phyloP scores from a whole-genome alignment of 2,888 invertebrate species.

The Eristalinus aeneus region DNA sequence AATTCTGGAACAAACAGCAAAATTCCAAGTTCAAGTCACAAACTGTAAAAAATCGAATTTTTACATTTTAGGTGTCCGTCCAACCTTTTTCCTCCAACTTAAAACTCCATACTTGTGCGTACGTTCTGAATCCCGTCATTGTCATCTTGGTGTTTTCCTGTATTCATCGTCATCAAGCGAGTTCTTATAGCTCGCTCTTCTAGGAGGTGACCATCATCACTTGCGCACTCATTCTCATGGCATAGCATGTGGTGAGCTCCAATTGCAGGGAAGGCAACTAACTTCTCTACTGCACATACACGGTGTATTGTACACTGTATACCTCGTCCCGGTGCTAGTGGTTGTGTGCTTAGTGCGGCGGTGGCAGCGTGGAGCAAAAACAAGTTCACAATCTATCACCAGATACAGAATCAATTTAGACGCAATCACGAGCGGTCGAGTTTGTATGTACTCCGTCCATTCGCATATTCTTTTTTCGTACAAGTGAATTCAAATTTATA shows the following conservation, averaged over 20 bases:
- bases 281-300: neutral
- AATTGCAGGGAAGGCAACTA: conserved; percentile 44
- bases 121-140: conserved; percentile 60
- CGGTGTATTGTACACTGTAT: neutral
- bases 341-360: conserved; percentile 19
- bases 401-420: conserved; percentile 66
- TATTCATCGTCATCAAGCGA: conserved; percentile 39
- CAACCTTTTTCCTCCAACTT: conserved; percentile 34
- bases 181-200: conserved; percentile 49
- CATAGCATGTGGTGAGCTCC: conserved; percentile 58
- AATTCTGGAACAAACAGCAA: conserved; percentile 46
- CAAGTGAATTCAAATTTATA: conserved; percentile 44
- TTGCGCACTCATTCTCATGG: conserved; percentile 46
- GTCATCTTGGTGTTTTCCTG: conserved; percentile 43
- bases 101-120: neutral
- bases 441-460: conserved; percentile 1
- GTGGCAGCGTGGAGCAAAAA: conserved; percentile 38
- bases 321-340: neutral
- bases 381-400: conserved; percentile 60
- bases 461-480: conserved; percentile 7
- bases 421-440: conserved; percentile 65
- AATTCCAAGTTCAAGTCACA: neutral
- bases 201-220: conserved; percentile 44
- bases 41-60: conserved; percentile 54
- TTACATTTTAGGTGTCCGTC: conserved; percentile 27